These are phyloP conservation scores for Diaprepes abbreviatus DNA, from an alignment of 2,888 invertebrate genomes.

Conservation along the genomic window DNA sequence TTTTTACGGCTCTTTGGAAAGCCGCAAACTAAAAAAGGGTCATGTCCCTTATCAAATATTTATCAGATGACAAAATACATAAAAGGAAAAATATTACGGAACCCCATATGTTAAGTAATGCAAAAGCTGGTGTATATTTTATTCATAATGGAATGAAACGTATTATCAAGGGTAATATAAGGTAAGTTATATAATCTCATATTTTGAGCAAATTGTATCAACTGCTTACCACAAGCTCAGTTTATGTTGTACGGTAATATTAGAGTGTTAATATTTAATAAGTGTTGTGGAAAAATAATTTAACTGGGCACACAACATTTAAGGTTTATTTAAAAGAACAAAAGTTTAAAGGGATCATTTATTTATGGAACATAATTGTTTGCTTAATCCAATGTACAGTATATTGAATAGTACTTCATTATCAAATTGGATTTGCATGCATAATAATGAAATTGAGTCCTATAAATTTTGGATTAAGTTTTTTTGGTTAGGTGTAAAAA, in stretches of 20 bases:
- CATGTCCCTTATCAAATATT: not conserved
- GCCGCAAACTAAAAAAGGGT: not conserved
- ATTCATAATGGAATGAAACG: not conserved
- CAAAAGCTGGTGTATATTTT: not conserved
- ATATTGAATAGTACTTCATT: too few species aligned
- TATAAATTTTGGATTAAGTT: too few species aligned
- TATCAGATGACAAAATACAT: not conserved
- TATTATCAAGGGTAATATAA: constrained; percentile 10
- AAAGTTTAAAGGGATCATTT: too few species aligned
- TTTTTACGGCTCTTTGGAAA: not conserved
- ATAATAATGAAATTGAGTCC: too few species aligned
- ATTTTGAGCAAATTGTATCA: not conserved
- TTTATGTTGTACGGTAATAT: not conserved
- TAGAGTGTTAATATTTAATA: not conserved
- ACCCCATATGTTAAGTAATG: not conserved
- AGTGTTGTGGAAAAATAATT: too few species aligned
- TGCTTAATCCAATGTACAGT: too few species aligned
- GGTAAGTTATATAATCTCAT: not conserved
- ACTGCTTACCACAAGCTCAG: not conserved
- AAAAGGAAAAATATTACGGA: not conserved
- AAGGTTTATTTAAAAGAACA: too few species aligned
- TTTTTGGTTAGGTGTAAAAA: too few species aligned
- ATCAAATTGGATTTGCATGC: too few species aligned
- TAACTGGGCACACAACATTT: too few species aligned
- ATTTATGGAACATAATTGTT: too few species aligned